Evolutionary conservation across 1,140 invertebrate species (phyloP), one percentile per base, ranked within the genome.

Genomic region (Drosophila parvula): DNA sequence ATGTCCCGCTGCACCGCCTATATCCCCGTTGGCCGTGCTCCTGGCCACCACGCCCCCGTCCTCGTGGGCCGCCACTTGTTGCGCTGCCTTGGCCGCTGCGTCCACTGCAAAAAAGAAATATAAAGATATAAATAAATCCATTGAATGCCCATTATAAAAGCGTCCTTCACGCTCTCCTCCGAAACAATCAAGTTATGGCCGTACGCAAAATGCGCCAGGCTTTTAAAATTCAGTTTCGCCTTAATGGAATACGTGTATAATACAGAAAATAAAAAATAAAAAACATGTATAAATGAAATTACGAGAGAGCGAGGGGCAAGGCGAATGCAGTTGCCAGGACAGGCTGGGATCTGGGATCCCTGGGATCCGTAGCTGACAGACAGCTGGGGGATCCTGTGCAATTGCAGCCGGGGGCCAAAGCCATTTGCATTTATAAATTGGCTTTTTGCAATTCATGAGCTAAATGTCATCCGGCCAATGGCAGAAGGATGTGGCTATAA

Each of bases 21-120:
- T 92, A 58, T 95, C 94, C 43, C 94, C 95, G 91, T 96, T 96
- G 76, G 94, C 94, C 27, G 94, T 36, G 56, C 77, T 73, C 48
- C 48, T 61, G 55, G 67, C 27, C 22, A 47, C 43, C 14, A 38
- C 48, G 36, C 41, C 68, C 7, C 59, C 74, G 14, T 90, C 86
- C 34, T 91, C 91, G 12, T 91, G 88, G 36, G 78, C 65, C 12
- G 64, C 80, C 68, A 84, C 86, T 83, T 83, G 77, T 82, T 80
- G 84, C 62, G 70, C 79, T 44, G 79, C 71, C 16, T 55, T 55
- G 32, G 76, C 71, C n/a, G 79, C 70, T 14, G 90, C 88, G 75
- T 91, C 90, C 41, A 91, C 90, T 91, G 79, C 8, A 50, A 71
- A 70, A 50, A 51, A 32, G 22, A 71, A 32, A 71, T 22, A 30